Evolutionary conservation across 2,888 invertebrate species (phyloP).

Genomic region (Argynnis bischoffii): DNA sequence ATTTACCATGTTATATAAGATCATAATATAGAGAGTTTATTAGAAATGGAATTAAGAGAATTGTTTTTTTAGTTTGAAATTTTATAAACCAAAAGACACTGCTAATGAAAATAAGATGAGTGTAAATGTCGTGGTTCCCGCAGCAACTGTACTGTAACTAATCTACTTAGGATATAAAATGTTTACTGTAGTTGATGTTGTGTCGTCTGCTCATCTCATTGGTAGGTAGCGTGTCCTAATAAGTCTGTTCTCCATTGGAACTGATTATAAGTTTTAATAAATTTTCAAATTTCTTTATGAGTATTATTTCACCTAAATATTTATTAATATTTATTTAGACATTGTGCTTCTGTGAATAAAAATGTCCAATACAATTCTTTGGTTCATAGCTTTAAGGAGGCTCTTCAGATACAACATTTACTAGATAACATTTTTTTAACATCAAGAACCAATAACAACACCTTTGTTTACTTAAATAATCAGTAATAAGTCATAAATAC

Average conservation of each 20-base stretch:
- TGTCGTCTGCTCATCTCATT: constrained; percentile 62
- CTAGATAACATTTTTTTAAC: too few species aligned
- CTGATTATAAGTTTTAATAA: constrained; percentile 76
- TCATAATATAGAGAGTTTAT: too few species aligned
- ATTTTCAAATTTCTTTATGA: constrained; percentile 73
- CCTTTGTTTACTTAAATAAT: too few species aligned
- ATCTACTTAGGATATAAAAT: constrained; percentile 17
- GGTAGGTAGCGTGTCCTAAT: constrained; percentile 65
- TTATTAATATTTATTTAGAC: not conserved
- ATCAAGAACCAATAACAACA: too few species aligned
- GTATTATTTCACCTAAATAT: constrained; percentile 43
- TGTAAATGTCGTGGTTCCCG: constrained; percentile 19
- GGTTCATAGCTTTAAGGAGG: too few species aligned
- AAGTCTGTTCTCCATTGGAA: constrained; percentile 71
- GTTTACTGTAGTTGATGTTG: constrained; percentile 36
- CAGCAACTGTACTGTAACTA: constrained; percentile 18
- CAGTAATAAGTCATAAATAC: constrained; percentile 26
- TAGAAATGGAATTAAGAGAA: too few species aligned
- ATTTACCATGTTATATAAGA: too few species aligned
- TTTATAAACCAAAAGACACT: not conserved
- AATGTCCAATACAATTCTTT: too few species aligned
- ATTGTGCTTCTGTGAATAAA: not conserved
- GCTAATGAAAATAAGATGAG: not conserved
- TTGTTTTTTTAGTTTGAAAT: too few species aligned
- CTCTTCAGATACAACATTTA: too few species aligned